Base-by-base conservation (phyloP, 1,140 invertebrate species). In the Episyrphus balteatus region DNA sequence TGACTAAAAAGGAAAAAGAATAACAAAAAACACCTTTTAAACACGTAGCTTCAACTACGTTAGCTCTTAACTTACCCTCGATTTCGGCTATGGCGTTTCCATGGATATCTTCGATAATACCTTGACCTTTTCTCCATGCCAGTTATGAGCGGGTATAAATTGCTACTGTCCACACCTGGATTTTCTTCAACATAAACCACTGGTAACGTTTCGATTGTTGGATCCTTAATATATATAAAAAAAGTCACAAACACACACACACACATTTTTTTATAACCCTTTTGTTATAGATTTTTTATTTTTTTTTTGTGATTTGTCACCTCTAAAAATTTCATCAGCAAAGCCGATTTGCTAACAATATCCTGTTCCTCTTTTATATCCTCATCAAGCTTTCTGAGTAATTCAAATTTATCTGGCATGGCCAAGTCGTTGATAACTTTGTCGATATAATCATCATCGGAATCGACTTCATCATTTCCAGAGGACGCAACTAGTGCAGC, bases 71-170 rank as follows among this genome's bases (percentile, higher is more conserved):
- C 57, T 56, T 56, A 68, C 58, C 56, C 57, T 42, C 63, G 57
- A 49, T 60, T 62, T 46, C 68, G 60, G 15, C 66, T 64, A 56
- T 77, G 75, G 32, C 78, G 62, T 59, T 79, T 79, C 72, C 75
- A 78, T 7, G 77, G 76, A 62, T 77, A 79, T 38, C 73, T 71
- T 46, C 76, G 68, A 52, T 79, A 79, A 51, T 76, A 78, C 42
- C 75, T 71, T 2, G 75, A 74, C 44, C 75, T 65, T 49, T 78
- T 79, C 0, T 54, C 46, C 21, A 58, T 62, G 21, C 44, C 42
- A 36, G 51, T 51, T 5, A 55, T 54, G 10, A 56, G 21, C 0
- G 51, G 49, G 15, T 51, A 37, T 31, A 40, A 51, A n/a, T 45
- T 30, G 14, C 32, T 60, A 14, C 53, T 54, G 14, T 26, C 46